These are phyloP conservation scores for Tipula vernalis DNA, from an alignment of 2,888 invertebrate species.

Conservation along the genomic window DNA sequence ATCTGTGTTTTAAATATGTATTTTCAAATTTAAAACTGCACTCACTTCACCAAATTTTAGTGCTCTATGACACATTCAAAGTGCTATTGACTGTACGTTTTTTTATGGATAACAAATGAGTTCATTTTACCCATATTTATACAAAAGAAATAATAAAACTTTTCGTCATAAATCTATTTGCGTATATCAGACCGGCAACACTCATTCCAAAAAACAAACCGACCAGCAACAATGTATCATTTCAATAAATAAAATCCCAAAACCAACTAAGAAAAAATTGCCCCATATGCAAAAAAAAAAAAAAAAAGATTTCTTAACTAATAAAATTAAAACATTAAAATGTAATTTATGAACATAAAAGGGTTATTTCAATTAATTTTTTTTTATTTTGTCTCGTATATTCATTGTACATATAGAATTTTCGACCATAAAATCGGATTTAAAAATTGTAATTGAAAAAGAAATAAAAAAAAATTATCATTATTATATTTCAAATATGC, in stretches of 20 bases:
- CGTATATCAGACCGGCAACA: neutral
- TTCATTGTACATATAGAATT: neutral
- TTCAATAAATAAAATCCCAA: neutral
- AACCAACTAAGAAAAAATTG: neutral
- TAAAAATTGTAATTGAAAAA: neutral
- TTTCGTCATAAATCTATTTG: neutral
- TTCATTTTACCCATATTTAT: neutral
- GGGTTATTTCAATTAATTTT: neutral
- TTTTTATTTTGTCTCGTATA: neutral
- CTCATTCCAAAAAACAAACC: neutral
- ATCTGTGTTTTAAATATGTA: neutral
- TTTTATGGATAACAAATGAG: neutral
- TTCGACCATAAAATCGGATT: neutral
- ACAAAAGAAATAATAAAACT: neutral
- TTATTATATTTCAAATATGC: neutral
- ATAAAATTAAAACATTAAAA: conserved; percentile 4
- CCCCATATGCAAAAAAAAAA: neutral
- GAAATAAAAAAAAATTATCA: neutral
- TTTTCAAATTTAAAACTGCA: too few relatives aligned
- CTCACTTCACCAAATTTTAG: neutral
- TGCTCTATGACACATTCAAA: neutral
- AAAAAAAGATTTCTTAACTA: neutral
- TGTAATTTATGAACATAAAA: neutral
- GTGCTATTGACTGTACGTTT: neutral
- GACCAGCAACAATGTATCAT: neutral